Conservation (phyloP, 2,113 vertebrate genomes). For the Megaleporinus macrocephalus region DNA sequence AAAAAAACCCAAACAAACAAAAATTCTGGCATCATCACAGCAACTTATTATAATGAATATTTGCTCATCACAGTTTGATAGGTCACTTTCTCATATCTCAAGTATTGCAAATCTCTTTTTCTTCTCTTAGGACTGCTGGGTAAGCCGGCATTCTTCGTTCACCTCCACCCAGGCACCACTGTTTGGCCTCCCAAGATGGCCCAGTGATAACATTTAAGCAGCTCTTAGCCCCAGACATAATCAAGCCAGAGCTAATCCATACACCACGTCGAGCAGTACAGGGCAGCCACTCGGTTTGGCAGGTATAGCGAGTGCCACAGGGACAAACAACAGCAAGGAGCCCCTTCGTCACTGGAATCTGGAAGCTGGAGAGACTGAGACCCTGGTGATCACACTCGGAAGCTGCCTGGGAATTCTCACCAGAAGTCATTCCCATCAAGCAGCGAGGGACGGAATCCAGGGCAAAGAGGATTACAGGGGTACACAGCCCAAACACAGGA, state of each 20-base stretch:
- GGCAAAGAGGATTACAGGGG: slow-evolving; percentile 42
- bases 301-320: background rate
- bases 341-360: background rate
- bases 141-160: background rate
- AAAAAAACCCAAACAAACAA: background rate
- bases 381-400: background rate
- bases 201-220: slow-evolving; percentile 78
- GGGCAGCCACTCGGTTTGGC: slow-evolving; percentile 8
- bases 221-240: slow-evolving; percentile 76
- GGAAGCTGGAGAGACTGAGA: background rate
- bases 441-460: background rate
- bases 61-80: too few relatives aligned
- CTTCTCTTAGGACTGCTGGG: background rate
- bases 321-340: slow-evolving; percentile 16
- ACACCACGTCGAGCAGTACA: background rate
- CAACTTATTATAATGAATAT: background rate
- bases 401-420: slow-evolving; percentile 25
- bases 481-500: slow-evolving; percentile 41
- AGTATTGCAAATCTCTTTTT: too few relatives aligned
- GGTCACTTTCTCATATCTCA: too few relatives aligned
- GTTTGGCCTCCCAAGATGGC: slow-evolving; percentile 60
- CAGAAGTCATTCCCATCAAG: background rate
- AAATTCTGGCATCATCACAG: background rate
- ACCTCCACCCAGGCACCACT: slow-evolving; percentile 14
- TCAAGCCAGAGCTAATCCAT: slow-evolving; percentile 73